phyloP scores from a whole-genome alignment of 2,113 vertebrate genomes.

The Anser brachyrhynchus region DNA sequence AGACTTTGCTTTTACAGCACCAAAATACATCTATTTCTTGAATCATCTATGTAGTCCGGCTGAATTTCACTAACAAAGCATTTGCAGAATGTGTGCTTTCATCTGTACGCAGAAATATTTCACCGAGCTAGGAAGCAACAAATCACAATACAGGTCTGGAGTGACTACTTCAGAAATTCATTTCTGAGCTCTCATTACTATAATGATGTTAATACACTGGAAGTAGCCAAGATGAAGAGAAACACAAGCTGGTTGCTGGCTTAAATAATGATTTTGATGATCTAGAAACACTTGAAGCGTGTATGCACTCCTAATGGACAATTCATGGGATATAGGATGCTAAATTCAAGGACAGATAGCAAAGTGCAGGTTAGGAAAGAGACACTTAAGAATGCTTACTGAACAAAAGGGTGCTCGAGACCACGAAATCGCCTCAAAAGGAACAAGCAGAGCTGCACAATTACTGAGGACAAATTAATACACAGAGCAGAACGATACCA shows the following conservation, averaged over 20 bases:
- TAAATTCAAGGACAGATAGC: neutral
- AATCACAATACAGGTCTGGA: neutral
- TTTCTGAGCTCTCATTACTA: neutral
- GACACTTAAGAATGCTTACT: neutral
- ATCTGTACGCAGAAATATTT: neutral
- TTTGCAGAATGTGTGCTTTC: neutral
- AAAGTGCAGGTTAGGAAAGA: neutral
- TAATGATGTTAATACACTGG: neutral
- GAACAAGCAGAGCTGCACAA: neutral
- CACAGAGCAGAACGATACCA: neutral
- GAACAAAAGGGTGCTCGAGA: neutral
- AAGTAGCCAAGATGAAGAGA: neutral
- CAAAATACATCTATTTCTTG: neutral
- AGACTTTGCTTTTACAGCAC: neutral
- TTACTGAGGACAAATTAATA: neutral
- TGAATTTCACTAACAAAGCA: neutral
- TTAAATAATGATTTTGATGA: neutral
- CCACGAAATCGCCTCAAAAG: neutral
- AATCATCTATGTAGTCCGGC: neutral
- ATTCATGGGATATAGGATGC: neutral
- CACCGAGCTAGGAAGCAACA: neutral
- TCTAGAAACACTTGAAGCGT: neutral
- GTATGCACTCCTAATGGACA: fast-evolving
- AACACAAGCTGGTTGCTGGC: neutral
- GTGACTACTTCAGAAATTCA: neutral